A percentile compares a stretch with the other conserved stretches of the same genome.
Conservation (phyloP, 53 echinoderm and acorn worm species). For the Holothuria leucospilota region DNA sequence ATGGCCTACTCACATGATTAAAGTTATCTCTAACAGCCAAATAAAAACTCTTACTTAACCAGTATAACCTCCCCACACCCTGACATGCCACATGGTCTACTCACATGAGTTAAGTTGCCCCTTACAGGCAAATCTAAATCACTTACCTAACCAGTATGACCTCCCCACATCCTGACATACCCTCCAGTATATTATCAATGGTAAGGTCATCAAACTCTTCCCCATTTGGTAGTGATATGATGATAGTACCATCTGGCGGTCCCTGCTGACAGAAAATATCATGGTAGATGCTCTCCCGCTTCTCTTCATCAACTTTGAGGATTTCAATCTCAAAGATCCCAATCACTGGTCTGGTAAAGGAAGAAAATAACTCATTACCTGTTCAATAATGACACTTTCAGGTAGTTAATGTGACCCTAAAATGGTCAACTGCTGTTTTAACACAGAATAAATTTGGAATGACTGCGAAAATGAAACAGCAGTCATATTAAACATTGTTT, state of each 20-base stretch:
- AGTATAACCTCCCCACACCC: too few relatives aligned
- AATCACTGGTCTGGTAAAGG: constrained; percentile 77
- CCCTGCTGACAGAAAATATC: constrained; percentile 95
- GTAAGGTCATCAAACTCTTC: constrained; percentile 83
- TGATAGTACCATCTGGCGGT: constrained; percentile 83
- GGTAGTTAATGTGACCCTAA: neutral
- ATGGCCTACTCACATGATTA: too few relatives aligned
- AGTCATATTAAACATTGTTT: too few relatives aligned
- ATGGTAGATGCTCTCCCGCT: constrained; percentile 71
- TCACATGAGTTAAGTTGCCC: too few relatives aligned
- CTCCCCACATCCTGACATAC: constrained; percentile 67
- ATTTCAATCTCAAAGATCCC: constrained; percentile 83
- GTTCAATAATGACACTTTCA: neutral
- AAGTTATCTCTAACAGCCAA: too few relatives aligned
- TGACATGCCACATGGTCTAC: too few relatives aligned
- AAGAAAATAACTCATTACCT: neutral
- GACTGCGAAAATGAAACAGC: too few relatives aligned
- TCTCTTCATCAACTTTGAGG: constrained; percentile 78
- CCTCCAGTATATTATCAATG: constrained; percentile 65
- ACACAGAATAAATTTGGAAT: too few relatives aligned
- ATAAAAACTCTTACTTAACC: too few relatives aligned
- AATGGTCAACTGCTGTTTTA: neutral
- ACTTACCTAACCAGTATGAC: constrained; percentile 85
- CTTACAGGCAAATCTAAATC: too few relatives aligned
- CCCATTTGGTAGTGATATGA: constrained; percentile 65